These are phyloP conservation scores for Agonopterix alstromeriana DNA, from an alignment of 2,888 invertebrate genomes.

Conservation along the genomic window DNA sequence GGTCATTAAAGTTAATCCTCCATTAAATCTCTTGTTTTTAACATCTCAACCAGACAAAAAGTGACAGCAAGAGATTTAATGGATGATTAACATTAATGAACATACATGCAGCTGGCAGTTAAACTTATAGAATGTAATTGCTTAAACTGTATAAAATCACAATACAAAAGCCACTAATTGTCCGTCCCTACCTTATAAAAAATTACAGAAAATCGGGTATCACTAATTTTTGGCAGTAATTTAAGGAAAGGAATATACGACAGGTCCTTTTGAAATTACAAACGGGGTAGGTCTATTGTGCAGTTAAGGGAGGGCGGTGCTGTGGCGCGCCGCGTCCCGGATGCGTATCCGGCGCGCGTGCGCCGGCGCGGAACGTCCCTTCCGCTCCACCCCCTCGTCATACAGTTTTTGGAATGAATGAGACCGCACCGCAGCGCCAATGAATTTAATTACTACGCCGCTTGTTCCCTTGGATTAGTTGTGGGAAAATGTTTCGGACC, in stretches of 20 bases:
- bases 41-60: too few species aligned
- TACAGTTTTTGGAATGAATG: slow-evolving; percentile 50
- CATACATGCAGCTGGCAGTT: too few species aligned
- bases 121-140: too few species aligned
- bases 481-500: slow-evolving; percentile 22
- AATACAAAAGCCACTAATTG: too few species aligned
- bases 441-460: slow-evolving; percentile 32
- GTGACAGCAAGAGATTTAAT: too few species aligned
- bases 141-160: too few species aligned
- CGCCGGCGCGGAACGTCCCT: slow-evolving; percentile 67
- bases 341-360: slow-evolving; percentile 66
- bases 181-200: too few species aligned
- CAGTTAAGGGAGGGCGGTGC: slow-evolving; percentile 35
- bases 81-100: too few species aligned
- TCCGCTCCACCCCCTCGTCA: slow-evolving; percentile 64
- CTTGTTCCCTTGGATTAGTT: slow-evolving; percentile 22
- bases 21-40: too few species aligned
- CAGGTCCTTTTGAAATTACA: background rate
- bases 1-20: too few species aligned
- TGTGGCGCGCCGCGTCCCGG: slow-evolving; percentile 67
- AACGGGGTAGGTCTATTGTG: slow-evolving; percentile 27
- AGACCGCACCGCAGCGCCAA: slow-evolving; percentile 22
- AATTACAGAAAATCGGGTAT: background rate
- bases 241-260: background rate
- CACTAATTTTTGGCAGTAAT: background rate